Evolutionary conservation across 2,888 invertebrate species (phyloP).

Genomic region (Calameuta filiformis): DNA sequence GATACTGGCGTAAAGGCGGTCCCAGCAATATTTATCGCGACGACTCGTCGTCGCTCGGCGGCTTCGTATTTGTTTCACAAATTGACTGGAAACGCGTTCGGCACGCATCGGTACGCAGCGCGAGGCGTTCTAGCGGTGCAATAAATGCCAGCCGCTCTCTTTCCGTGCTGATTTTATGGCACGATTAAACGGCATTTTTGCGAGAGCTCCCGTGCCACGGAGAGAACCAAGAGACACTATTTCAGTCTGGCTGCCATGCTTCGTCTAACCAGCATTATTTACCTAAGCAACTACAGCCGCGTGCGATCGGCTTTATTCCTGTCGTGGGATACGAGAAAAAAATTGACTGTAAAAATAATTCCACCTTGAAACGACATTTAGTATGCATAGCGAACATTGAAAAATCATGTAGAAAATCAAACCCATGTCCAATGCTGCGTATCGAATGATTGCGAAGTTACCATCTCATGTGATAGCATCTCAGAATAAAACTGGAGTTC

Average conservation of each 20-base stretch:
- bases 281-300: background rate
- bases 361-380: background rate
- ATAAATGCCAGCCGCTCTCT: slow-evolving; percentile 5
- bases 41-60: background rate
- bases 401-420: background rate
- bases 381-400: background rate
- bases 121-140: background rate
- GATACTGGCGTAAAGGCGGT: background rate
- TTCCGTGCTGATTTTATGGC: slow-evolving; percentile 4
- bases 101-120: slow-evolving; percentile 2
- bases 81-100: slow-evolving; percentile 5
- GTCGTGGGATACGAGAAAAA: background rate
- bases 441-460: background rate
- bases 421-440: background rate
- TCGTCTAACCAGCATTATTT: slow-evolving; percentile 1
- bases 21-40: background rate
- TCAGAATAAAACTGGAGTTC: too few species aligned
- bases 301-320: background rate
- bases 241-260: slow-evolving; percentile 4
- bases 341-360: background rate
- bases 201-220: slow-evolving; percentile 14
- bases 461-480: too few species aligned
- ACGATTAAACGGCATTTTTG: slow-evolving; percentile 5
- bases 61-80: slow-evolving; percentile 7
- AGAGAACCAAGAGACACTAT: slow-evolving; percentile 3